These are phyloP conservation scores for Daktulosphaira vitifoliae DNA, from an alignment of 1,140 invertebrate species.

Conservation along the genomic window DNA sequence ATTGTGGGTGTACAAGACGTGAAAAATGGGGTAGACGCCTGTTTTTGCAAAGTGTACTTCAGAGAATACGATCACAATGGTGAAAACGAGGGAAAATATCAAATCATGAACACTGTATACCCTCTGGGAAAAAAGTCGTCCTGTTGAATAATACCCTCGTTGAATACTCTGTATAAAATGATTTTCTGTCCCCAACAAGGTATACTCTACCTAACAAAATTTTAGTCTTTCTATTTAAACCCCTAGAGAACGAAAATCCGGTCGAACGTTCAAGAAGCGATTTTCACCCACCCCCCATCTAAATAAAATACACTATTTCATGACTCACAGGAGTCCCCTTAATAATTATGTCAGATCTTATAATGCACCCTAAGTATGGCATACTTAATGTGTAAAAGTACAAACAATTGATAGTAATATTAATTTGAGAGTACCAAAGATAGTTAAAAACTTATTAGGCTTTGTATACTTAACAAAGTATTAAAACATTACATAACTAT, in stretches of 20 bases:
- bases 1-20: conserved; percentile 4
- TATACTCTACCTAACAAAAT: conserved; percentile 32
- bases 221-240: background rate
- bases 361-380: background rate
- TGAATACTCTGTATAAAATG: conserved; percentile 29
- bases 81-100: conserved; percentile 33
- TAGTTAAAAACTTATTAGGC: too few relatives aligned
- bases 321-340: conserved; percentile 26
- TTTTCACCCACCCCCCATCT: conserved; percentile 20
- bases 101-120: conserved; percentile 14
- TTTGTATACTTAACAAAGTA: too few relatives aligned
- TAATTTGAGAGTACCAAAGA: too few relatives aligned
- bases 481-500: too few relatives aligned
- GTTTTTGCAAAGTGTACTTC: conserved; percentile 26
- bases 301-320: conserved; percentile 13
- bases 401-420: too few relatives aligned
- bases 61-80: conserved; percentile 28
- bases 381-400: background rate
- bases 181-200: conserved; percentile 32
- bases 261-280: conserved; percentile 33
- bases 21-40: conserved; percentile 28
- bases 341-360: conserved; percentile 30
- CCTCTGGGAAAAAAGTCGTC: conserved; percentile 25
- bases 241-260: conserved; percentile 25
- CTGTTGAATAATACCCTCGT: conserved; percentile 30